Conservation (phyloP, 1,140 invertebrate species). For the Tetragonula clypearis region DNA sequence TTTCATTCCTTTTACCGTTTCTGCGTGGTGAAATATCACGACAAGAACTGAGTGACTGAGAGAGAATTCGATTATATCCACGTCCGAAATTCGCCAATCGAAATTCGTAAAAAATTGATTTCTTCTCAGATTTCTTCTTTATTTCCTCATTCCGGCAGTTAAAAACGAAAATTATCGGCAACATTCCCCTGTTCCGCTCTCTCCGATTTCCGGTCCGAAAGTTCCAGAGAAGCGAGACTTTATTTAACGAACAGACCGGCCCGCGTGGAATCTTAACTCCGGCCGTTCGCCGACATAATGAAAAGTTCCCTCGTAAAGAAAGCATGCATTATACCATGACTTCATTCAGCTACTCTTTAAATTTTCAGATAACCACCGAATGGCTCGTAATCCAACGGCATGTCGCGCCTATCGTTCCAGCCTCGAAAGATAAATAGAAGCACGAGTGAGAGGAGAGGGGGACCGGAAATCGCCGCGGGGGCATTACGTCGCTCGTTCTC, state of each 20-base stretch:
- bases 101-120: neutral
- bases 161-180: no score
- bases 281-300: neutral
- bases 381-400: conserved; percentile 35
- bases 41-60: neutral
- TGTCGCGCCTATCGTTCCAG: conserved; percentile 32
- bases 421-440: conserved; percentile 41
- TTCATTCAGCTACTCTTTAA: conserved; percentile 33
- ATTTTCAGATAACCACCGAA: conserved; percentile 38
- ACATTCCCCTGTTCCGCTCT: neutral
- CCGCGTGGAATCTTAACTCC: no score
- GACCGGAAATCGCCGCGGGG: neutral
- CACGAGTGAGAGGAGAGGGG: neutral
- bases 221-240: conserved; percentile 1
- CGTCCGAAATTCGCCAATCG: no score
- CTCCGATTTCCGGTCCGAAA: conserved; percentile 17
- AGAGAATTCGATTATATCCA: neutral
- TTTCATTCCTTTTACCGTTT: no score
- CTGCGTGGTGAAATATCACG: neutral
- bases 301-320: conserved; percentile 18
- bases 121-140: neutral
- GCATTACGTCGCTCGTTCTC: conserved; percentile 26
- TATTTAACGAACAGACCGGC: conserved; percentile 14
- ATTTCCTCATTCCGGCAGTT: neutral
- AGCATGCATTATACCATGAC: neutral